Evolutionary conservation across 1,140 invertebrate genomes (phyloP), one percentile per base, ranked within the genome.

Genomic region (Zaprionus africanus): DNA sequence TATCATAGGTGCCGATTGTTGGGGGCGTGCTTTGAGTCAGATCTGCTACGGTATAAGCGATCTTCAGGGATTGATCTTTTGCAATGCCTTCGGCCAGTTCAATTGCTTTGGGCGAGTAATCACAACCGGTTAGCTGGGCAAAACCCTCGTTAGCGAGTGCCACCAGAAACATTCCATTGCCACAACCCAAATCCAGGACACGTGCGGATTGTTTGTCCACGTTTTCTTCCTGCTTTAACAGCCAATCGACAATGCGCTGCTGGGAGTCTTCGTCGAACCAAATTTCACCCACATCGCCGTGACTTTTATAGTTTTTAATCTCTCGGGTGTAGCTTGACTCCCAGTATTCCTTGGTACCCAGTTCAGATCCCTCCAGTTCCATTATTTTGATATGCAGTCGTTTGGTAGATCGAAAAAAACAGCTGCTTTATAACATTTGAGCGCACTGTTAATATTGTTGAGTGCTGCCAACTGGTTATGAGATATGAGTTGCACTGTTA

Each of bases 181-280:
- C 98, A 93, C 97, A 98, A 13, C 98, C 96, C 76, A 97, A 81
- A 90, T 97, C 96, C 2, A 96, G 93, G 66, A 96, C 94, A 79
- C 93, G 91, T 34, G 93, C 93, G 5, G 93, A 74, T 84, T 94
- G 93, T 34, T 81, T 78, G 9, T 84, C 73, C 3, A 94, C 79
- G 9, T 76, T 79, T 43, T 58, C 31, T 7, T 92, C 87, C 46
- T 92, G 92, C 43, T 93, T 92, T 28, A 94, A 82, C 11, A 95
- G 93, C 95, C 95, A 98, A 85, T 94, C 94, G 1, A 97, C 93
- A 19, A 98, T 94, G 79, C 97, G 95, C 46, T 95, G 93, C 41
- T 97, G 95, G 70, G 96, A 96, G 60, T 96, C 96, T 92, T 97
- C 96, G 11, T 98, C 98, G 92, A 99, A 99, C 98, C 98, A 99